Evolutionary conservation across 2,797 vertebrate species (phyloP), one percentile per base, ranked within the genome.

Genomic region (Nannoperca obscura): DNA sequence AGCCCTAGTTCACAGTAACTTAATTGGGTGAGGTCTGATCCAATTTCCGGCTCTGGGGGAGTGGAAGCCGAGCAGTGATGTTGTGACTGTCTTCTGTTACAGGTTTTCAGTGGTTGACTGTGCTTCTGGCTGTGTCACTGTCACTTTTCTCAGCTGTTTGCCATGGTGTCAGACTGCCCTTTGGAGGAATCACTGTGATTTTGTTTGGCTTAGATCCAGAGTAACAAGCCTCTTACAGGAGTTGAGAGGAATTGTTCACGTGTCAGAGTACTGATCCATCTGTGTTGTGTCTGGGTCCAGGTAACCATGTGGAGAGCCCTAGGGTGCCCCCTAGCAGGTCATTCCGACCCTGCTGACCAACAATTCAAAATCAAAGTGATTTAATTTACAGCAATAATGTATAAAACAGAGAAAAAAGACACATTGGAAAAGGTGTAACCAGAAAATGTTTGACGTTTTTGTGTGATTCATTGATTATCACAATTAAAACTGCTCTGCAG

Each of bases 21-120:
- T 81, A 80, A 88, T 88, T 82, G 83, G 88, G 76, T 83, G 71
- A 80, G 36, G 74, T 69, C 66, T 91, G 88, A 89, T 91, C 88
- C 88, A 61, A 78, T 91, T 87, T 84, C 83, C 8, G 22, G 40
- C 58, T 36, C 57, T 50, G 59, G 64, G 46, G 46, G 63, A 22
- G 59, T 58, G 3, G 55, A 55, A 62, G 76, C 46, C 3, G 36
- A 59, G 66, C 13, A 0, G 9, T 24, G 74, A 81, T 66, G 84
- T 77, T 83, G 24, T 91, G 67, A 34, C 71, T 1, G 46, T 80
- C 76, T 82, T 58, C 34, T 38, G 46, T 82, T 83, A 66, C 83
- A 76, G 74, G 12, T 58, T 32, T 46, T 73, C 32, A 50, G 11
- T 49, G 58, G 63, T 13, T 46, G 53, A 54, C 76, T 20, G 44